Evolutionary conservation across 2,113 vertebrate genomes (phyloP), one percentile per base, ranked within the genome.

Genomic region (Tichodroma muraria): DNA sequence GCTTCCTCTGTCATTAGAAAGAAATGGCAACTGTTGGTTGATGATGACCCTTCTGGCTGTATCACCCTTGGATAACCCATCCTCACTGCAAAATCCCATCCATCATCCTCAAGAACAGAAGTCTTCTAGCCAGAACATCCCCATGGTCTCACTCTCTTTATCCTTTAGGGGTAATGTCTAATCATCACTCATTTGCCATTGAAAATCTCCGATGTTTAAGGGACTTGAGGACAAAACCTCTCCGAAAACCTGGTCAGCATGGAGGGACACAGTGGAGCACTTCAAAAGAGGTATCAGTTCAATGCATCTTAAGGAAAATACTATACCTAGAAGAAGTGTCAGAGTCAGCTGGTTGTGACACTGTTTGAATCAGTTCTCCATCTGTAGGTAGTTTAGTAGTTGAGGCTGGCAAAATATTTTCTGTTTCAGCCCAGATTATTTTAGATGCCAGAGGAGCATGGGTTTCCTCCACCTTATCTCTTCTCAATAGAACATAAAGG

Each of bases 71-170:
- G 22, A 61, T 37, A 94, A 77, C 23, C 53, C 61, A 33, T 49
- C 35, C 49, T 52, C 50, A 45, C n/a, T 73, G 45, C 53, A 79
- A 25, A 87, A 85, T 47, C 3, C 3, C n/a, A 57, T 59, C 63
- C 81, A 44, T 59, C 17, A 7, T 35, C 52, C 47, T 59, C 45
- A 75, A 63, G 47, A 88, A 8, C 11, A 56, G 35, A 52, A 60
- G 21, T 24, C 13, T 66, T 63, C 38, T 24, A 76, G 80, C 38
- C 47, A 79, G 61, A 31, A 37, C 2, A 10, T 44, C 69, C 60
- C 31, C 0, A 0, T 70, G 35, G 24, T 44, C 20, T 77, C 44
- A 8, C 18, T 42, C 33, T 49, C 59, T 9, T 69, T 69, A 20
- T 78, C 22, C 65, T 44, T 16, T 15, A 64, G 44, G 44, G 10